Evolutionary conservation across 2,797 vertebrate genomes (phyloP).

Genomic region (Sparidentex hasta): DNA sequence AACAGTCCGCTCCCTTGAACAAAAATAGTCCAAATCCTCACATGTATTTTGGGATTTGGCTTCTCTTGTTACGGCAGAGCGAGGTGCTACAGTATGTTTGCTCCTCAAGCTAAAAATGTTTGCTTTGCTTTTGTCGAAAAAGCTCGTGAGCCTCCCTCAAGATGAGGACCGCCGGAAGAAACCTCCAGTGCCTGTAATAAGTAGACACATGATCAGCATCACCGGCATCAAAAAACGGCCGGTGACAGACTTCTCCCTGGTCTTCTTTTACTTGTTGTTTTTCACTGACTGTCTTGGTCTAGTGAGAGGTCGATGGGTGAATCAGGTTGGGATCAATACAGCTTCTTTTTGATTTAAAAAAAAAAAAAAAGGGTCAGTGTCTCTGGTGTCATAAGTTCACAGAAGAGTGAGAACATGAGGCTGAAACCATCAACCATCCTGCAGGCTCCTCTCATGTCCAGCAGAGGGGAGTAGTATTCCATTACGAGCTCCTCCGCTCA

Average conservation of each 20-base stretch:
- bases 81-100: conserved; percentile 23
- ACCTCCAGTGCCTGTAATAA: conserved; percentile 1
- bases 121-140: conserved; percentile 14
- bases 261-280: conserved; percentile 4
- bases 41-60: conserved; percentile 39
- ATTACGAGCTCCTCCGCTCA: conserved; percentile 5
- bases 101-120: conserved; percentile 48
- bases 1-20: conserved; percentile 20
- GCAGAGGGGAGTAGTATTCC: conserved; percentile 75
- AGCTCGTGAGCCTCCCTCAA: background rate
- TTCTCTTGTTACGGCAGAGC: conserved; percentile 25
- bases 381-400: background rate
- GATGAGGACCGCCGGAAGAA: conserved; percentile 4
- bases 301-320: background rate
- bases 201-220: background rate
- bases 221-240: background rate
- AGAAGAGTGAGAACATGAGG: background rate
- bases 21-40: conserved; percentile 38
- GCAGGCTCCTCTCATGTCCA: conserved; percentile 55
- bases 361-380: background rate
- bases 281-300: conserved; percentile 12
- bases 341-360: background rate
- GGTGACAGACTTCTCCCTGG: background rate
- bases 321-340: conserved; percentile 34
- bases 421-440: background rate